Conservation (phyloP, 2,797 vertebrate genomes). For the Trachops cirrhosus region DNA sequence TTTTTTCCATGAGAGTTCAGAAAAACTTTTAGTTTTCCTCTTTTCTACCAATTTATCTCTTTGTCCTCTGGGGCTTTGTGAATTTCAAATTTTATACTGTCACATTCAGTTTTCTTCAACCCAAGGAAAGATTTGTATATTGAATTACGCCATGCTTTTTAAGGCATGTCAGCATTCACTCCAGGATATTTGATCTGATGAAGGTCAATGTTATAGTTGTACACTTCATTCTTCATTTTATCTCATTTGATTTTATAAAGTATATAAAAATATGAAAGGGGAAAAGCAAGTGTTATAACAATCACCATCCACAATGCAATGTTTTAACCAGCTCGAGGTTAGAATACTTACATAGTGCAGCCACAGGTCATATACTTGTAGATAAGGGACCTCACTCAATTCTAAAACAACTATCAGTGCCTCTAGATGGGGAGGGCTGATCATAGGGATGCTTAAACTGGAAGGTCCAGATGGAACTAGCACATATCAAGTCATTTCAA, state of each 20-base stretch:
- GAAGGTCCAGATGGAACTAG: background rate
- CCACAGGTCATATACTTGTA: background rate
- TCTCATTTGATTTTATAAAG: conserved; percentile 14
- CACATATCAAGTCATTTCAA: background rate
- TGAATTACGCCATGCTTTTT: background rate
- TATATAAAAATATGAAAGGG: background rate
- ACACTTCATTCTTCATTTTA: background rate
- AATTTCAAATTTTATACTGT: conserved; percentile 45
- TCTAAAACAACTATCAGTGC: background rate
- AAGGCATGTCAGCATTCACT: background rate
- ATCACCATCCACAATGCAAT: background rate
- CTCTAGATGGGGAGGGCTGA: background rate
- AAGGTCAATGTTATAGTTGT: background rate
- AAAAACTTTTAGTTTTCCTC: conserved; percentile 8
- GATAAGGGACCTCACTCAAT: background rate
- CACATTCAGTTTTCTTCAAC: conserved; percentile 17
- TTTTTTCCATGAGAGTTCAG: conserved; percentile 2
- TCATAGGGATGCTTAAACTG: background rate
- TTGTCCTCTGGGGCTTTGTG: background rate
- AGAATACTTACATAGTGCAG: background rate
- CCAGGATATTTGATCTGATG: background rate
- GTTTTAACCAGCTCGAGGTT: background rate
- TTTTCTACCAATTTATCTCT: background rate
- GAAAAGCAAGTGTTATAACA: background rate
- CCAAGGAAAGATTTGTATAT: background rate